These are phyloP conservation scores for Leptinotarsa defecta DNA, from an alignment of 1,140 invertebrate genomes.

Conservation along the genomic window DNA sequence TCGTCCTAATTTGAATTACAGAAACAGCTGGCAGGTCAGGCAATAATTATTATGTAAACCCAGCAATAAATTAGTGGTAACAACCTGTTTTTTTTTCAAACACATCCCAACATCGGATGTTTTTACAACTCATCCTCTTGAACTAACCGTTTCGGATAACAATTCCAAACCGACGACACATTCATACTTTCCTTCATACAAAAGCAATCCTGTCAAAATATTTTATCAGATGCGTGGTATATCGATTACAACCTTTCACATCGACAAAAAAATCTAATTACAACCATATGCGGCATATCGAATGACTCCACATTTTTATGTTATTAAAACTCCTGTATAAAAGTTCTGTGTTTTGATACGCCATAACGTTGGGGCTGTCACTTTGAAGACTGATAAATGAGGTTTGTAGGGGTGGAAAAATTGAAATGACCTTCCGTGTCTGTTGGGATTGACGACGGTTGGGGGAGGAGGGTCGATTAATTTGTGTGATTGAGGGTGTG, in stretches of 20 bases:
- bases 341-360: slow-evolving; percentile 14
- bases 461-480: background rate
- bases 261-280: slow-evolving; percentile 5
- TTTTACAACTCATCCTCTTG: no score
- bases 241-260: background rate
- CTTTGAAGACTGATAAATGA: slow-evolving; percentile 15
- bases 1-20: no score
- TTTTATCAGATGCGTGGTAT: background rate
- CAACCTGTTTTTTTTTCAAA: no score
- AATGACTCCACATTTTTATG: background rate
- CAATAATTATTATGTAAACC: no score
- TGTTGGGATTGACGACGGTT: background rate
- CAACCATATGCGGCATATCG: background rate
- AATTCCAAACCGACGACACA: no score
- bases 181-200: no score
- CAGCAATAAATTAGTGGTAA: no score
- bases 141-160: no score
- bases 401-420: slow-evolving; percentile 2
- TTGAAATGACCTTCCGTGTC: background rate
- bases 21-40: no score
- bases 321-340: slow-evolving; percentile 9
- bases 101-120: no score
- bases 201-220: background rate
- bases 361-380: background rate
- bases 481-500: background rate